phyloP scores from a whole-genome alignment of 1,140 invertebrate genomes.

The Microplitis demolitor region DNA sequence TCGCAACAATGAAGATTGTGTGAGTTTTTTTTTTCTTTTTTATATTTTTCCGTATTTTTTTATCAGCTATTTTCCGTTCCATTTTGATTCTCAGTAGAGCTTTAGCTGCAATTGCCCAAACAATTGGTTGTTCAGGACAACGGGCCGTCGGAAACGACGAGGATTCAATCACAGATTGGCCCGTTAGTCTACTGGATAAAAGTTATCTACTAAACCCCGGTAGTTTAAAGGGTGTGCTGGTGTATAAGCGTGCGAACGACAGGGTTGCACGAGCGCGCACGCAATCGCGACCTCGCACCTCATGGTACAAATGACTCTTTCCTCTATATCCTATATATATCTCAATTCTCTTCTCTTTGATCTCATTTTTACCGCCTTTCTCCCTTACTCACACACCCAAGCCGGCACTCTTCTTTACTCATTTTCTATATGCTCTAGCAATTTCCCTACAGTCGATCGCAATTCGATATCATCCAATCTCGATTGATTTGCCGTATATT shows the following conservation, averaged over 20 bases:
- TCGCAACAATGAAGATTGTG: not conserved
- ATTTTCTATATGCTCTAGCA: not conserved
- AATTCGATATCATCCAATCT: slow-evolving; percentile 36
- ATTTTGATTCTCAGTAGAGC: not conserved
- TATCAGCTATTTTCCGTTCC: not conserved
- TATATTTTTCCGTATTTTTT: not conserved
- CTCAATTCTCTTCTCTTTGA: slow-evolving; percentile 32
- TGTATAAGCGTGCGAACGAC: slow-evolving; percentile 53
- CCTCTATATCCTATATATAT: slow-evolving; percentile 30
- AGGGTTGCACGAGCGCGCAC: slow-evolving; percentile 49
- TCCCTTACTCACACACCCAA: not conserved
- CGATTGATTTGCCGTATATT: slow-evolving; percentile 6
- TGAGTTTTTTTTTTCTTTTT: not conserved
- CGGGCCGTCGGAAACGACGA: slow-evolving; percentile 36
- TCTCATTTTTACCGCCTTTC: slow-evolving; percentile 1
- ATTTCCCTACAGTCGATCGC: slow-evolving; percentile 29
- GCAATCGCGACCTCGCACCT: slow-evolving; percentile 56
- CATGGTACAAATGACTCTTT: slow-evolving; percentile 57
- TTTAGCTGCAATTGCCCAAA: slow-evolving; percentile 3
- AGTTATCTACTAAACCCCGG: slow-evolving; percentile 46
- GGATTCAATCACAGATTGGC: slow-evolving; percentile 55
- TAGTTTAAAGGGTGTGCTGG: slow-evolving; percentile 44
- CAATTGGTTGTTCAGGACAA: slow-evolving; percentile 44
- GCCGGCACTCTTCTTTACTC: not conserved
- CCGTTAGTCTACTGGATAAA: slow-evolving; percentile 43